phyloP scores from a whole-genome alignment of 2,797 vertebrate species.

The Bovichtus variegatus region DNA sequence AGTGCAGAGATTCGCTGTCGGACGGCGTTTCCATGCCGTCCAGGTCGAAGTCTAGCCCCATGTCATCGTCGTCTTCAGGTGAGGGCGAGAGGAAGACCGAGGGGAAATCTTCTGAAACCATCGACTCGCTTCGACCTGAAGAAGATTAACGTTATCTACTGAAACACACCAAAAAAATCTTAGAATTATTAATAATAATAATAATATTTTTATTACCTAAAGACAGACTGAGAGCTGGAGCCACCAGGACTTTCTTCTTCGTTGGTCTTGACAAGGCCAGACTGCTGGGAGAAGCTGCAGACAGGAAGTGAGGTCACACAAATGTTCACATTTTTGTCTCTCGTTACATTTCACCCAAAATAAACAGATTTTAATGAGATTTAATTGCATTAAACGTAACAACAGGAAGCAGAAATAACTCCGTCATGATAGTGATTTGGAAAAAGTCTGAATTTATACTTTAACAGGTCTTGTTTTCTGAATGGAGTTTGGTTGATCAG shows the following conservation, averaged over 20 bases:
- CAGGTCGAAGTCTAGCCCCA: conserved; percentile 81
- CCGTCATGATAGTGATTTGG: too few relatives aligned
- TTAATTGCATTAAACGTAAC: too few relatives aligned
- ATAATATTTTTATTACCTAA: conserved; percentile 64
- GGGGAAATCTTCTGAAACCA: conserved; percentile 66
- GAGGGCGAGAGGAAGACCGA: conserved; percentile 55
- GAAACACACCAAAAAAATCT: not conserved
- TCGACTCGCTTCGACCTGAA: conserved; percentile 64
- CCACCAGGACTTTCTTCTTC: conserved; percentile 85
- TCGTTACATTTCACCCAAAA: too few relatives aligned
- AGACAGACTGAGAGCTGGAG: conserved; percentile 81
- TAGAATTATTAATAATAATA: not conserved
- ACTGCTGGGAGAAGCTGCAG: conserved; percentile 79
- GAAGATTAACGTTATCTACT: not conserved
- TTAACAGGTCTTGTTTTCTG: too few relatives aligned
- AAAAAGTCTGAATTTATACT: too few relatives aligned
- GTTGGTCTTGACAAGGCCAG: conserved; percentile 73
- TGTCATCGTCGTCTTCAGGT: conserved; percentile 68
- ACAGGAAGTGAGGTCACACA: conserved; percentile 33
- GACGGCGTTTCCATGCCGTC: conserved; percentile 88
- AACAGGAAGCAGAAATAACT: too few relatives aligned
- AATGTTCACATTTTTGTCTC: too few relatives aligned
- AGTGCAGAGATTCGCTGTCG: conserved; percentile 85
- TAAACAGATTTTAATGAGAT: too few relatives aligned
- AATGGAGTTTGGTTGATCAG: too few relatives aligned